Percentiles rank a stretch among this genome's conserved stretches.
Evolutionary conservation across 2,888 invertebrate species (phyloP).

Genomic region (Apodemia duryi): DNA sequence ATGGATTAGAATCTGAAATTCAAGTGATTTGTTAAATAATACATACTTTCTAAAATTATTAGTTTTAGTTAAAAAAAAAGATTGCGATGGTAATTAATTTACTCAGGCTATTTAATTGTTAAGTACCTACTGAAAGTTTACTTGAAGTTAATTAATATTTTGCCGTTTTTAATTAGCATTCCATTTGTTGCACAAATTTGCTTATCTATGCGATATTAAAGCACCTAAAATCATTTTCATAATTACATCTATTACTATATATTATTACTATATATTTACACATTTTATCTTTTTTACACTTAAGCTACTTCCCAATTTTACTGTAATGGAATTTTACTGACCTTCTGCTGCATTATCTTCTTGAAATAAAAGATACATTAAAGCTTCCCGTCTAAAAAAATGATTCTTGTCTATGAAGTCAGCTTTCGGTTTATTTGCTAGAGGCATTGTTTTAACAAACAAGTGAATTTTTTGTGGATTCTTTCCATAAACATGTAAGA

Average conservation of each 20-base stretch:
- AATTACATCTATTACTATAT: no score
- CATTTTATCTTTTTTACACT: no score
- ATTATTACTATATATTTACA: no score
- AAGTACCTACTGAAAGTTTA: no score
- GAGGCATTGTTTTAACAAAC: slow-evolving; percentile 17
- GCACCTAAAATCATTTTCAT: no score
- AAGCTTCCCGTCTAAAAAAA: slow-evolving; percentile 17
- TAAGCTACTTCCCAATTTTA: no score
- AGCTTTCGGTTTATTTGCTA: slow-evolving; percentile 9
- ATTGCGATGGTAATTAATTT: neutral
- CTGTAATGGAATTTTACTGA: neutral
- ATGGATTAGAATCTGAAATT: slow-evolving; percentile 15
- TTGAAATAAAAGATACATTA: slow-evolving; percentile 16
- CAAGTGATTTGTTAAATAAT: neutral
- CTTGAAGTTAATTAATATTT: no score
- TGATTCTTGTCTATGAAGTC: slow-evolving; percentile 13
- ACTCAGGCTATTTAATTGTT: neutral
- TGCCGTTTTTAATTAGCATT: no score
- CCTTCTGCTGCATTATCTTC: neutral
- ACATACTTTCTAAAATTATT: no score
- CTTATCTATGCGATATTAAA: no score
- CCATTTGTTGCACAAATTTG: no score
- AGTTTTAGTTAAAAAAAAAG: no score
- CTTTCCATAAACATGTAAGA: neutral
- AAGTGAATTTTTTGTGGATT: slow-evolving; percentile 11